Evolutionary conservation across 2,888 invertebrate genomes (phyloP).

Genomic region (Eupithecia tripunctaria): DNA sequence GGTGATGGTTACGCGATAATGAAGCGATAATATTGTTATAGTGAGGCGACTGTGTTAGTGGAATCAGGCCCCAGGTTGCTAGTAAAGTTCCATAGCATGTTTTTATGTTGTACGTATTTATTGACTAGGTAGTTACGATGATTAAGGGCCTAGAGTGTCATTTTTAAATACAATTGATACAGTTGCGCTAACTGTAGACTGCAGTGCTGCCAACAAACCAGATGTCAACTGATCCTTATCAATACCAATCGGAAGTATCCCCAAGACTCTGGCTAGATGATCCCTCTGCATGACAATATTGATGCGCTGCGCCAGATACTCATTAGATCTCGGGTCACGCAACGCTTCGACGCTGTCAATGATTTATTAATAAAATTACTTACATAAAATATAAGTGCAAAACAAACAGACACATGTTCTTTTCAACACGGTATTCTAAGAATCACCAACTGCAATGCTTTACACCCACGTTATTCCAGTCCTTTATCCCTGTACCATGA

Average conservation of each 20-base stretch:
- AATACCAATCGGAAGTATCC: not conserved
- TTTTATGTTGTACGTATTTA: not conserved
- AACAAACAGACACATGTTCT: not conserved
- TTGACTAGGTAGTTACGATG: not conserved
- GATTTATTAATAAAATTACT: not conserved
- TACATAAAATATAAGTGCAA: not conserved
- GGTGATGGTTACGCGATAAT: too few relatives aligned
- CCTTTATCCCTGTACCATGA: constrained; percentile 13
- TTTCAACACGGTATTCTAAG: not conserved
- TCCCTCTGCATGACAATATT: not conserved
- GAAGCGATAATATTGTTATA: too few relatives aligned
- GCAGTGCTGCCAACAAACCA: not conserved
- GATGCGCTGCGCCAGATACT: not conserved
- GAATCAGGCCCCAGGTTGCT: not conserved
- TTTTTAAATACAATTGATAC: not conserved
- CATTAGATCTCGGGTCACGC: not conserved
- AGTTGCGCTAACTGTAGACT: not conserved
- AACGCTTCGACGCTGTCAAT: not conserved
- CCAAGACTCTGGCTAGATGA: not conserved
- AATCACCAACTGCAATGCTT: not conserved
- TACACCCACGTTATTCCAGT: constrained; percentile 5
- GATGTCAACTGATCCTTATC: not conserved
- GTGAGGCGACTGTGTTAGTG: too few relatives aligned
- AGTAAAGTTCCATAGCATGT: not conserved
- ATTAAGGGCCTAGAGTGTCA: not conserved